Conservation (phyloP, 2,888 invertebrate species). For the Eumerus sabulonum region DNA sequence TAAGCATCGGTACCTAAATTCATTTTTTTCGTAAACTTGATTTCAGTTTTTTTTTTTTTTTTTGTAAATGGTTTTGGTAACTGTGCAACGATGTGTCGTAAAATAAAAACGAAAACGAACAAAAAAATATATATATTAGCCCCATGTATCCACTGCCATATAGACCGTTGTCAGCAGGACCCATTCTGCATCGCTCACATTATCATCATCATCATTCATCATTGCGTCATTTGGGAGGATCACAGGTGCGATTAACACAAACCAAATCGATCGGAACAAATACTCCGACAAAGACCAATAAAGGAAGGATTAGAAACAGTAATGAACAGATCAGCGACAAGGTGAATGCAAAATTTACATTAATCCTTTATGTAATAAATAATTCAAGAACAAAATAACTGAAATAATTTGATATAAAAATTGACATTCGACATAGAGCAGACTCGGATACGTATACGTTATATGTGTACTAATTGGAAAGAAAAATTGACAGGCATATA, state of each 20-base stretch:
- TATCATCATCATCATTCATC: slow-evolving; percentile 75
- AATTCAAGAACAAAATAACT: no score
- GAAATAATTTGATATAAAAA: slow-evolving; percentile 70
- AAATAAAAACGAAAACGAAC: slow-evolving; percentile 28
- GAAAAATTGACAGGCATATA: no score
- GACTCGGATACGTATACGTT: neutral
- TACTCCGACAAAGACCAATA: slow-evolving; percentile 67
- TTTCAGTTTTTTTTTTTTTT: slow-evolving; percentile 33
- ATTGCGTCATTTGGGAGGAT: slow-evolving; percentile 78
- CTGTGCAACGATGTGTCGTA: slow-evolving; percentile 19
- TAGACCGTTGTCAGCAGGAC: slow-evolving; percentile 79
- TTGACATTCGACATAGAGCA: slow-evolving; percentile 75
- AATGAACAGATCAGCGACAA: slow-evolving; percentile 55
- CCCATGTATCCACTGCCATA: slow-evolving; percentile 78
- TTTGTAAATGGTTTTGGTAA: slow-evolving; percentile 31
- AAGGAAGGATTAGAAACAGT: slow-evolving; percentile 58
- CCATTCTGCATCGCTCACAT: slow-evolving; percentile 78
- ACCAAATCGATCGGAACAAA: slow-evolving; percentile 71
- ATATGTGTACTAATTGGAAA: no score
- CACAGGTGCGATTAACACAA: slow-evolving; percentile 72
- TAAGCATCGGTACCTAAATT: slow-evolving; percentile 82
- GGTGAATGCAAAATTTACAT: slow-evolving; percentile 61
- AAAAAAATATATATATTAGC: slow-evolving; percentile 72
- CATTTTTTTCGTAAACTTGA: slow-evolving; percentile 31
- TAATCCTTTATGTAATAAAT: slow-evolving; percentile 44